Conservation (phyloP, 2,113 vertebrate species). For the Heterochromis multidens region DNA sequence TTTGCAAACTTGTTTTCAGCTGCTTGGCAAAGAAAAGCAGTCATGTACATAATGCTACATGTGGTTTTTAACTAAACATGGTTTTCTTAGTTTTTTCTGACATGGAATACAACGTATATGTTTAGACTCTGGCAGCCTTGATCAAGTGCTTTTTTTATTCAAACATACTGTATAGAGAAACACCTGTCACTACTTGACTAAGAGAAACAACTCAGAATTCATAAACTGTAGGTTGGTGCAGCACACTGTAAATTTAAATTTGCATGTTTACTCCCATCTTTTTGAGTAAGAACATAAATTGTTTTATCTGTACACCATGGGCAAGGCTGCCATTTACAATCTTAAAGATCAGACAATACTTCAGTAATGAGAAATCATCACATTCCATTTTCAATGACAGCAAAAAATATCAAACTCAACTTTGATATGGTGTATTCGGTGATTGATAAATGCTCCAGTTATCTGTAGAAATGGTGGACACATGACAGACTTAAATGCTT, state of each 20-base stretch:
- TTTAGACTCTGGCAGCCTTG: conserved; percentile 51
- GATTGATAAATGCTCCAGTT: conserved; percentile 44
- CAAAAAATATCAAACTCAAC: conserved; percentile 30
- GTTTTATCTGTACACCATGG: conserved; percentile 19
- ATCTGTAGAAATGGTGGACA: conserved; percentile 39
- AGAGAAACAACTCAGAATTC: background rate
- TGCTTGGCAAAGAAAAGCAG: conserved; percentile 40
- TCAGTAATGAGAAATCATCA: conserved; percentile 28
- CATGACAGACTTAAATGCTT: conserved; percentile 47
- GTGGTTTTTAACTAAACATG: background rate
- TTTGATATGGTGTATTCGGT: conserved; percentile 11
- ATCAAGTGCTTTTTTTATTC: conserved; percentile 10
- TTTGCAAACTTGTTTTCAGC: conserved; percentile 38
- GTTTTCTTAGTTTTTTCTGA: background rate
- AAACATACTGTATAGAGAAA: background rate
- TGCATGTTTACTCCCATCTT: conserved; percentile 1
- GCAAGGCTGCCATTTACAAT: conserved; percentile 70
- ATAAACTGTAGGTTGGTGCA: background rate
- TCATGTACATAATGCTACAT: conserved; percentile 38
- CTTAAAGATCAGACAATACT: conserved; percentile 49
- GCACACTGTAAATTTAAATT: background rate
- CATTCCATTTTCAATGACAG: conserved; percentile 57
- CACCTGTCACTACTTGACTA: background rate
- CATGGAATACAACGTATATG: conserved; percentile 16
- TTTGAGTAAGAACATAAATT: background rate